Evolutionary conservation across 1,140 invertebrate species (phyloP).

Genomic region (Pemphigus obesinymphae): DNA sequence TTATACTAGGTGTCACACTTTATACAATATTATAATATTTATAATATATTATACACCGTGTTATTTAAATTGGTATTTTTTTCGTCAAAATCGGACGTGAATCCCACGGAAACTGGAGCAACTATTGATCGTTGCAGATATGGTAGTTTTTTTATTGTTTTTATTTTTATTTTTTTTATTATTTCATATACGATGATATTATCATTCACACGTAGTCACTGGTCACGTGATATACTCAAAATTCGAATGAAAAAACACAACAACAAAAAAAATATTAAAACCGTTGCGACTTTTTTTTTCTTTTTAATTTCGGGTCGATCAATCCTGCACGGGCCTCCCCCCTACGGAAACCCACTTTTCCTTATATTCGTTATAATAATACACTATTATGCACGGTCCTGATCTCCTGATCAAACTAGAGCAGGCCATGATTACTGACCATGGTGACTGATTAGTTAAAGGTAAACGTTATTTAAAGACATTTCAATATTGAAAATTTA

Average conservation of each 20-base stretch:
- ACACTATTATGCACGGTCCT: too few species aligned
- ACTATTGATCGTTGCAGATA: not conserved
- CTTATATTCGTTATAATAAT: too few species aligned
- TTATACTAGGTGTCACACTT: too few species aligned
- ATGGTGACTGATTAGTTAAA: too few species aligned
- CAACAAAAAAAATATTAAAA: not conserved
- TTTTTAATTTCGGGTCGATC: not conserved
- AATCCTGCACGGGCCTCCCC: not conserved
- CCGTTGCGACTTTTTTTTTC: not conserved
- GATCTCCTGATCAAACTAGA: too few species aligned
- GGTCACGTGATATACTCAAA: not conserved
- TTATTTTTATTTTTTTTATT: too few species aligned
- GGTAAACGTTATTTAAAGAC: too few species aligned
- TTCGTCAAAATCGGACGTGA: not conserved
- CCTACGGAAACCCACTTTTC: not conserved
- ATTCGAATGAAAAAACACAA: not conserved
- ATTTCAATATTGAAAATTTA: too few species aligned
- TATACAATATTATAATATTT: not conserved
- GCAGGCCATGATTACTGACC: too few species aligned
- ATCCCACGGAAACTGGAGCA: slow-evolving; percentile 5
- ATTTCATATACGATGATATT: not conserved
- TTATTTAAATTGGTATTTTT: not conserved
- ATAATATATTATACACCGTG: not conserved
- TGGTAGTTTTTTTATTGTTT: not conserved
- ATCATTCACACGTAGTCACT: not conserved